Conservation (phyloP, 2,113 vertebrate species). For the Ceuthmochares aereus region DNA sequence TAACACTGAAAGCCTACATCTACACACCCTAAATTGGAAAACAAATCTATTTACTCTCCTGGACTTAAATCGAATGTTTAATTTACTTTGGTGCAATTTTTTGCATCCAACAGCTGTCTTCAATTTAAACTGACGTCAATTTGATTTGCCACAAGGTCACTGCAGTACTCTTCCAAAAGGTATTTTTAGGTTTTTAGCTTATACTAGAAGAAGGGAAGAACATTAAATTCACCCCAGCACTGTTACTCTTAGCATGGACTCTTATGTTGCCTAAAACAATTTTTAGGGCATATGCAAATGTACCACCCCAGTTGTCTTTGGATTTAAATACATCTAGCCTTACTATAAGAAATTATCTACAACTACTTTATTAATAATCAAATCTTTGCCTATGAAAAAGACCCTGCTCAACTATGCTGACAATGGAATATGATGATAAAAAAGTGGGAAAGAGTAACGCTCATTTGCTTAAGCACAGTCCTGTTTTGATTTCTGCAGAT, state of each 20-base stretch:
- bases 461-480: neutral
- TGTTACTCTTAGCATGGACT: neutral
- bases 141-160: neutral
- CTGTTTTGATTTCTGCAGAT: neutral
- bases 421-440: neutral
- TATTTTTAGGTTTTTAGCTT: neutral
- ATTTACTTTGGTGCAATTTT: neutral
- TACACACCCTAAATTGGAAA: neutral
- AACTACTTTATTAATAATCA: neutral
- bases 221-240: neutral
- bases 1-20: neutral
- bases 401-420: neutral
- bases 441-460: neutral
- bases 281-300: neutral
- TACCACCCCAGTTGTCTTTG: neutral
- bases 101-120: neutral
- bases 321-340: neutral
- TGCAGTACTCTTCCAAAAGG: neutral
- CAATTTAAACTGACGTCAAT: neutral
- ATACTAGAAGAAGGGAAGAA: neutral
- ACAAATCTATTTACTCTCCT: neutral
- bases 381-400: neutral
- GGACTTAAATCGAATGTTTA: neutral
- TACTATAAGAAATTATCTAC: neutral
- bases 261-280: neutral